Evolutionary conservation across 2,888 invertebrate species (phyloP), one percentile per base, ranked within the genome.

Genomic region (Drosophila anomalata): DNA sequence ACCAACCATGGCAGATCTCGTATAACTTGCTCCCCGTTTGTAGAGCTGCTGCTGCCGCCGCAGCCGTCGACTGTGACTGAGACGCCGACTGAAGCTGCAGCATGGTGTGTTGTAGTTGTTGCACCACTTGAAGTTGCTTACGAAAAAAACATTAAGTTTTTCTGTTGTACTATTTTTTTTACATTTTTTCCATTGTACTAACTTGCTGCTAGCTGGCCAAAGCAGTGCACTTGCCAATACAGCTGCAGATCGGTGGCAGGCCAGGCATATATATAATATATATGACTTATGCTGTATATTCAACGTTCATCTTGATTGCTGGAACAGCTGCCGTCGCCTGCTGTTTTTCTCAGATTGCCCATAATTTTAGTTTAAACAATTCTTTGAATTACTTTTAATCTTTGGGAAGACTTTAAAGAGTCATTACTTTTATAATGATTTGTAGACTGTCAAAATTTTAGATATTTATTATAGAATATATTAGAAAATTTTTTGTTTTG

Each of bases 291-390:
- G 56, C 46, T 56, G 24, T 68, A 54, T 67, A 65, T 59, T 56
- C 65, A 53, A 68, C 57, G 65, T 81, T 78, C 77, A 87, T 87
- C 85, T 87, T 74, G 87, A 82, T 82, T 84, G 82, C 77, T 60
- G 61, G 73, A 80, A 74, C 81, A 78, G 80, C 80, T 76, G 73
- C 67, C 36, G 59, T 44, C 36, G 76, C 66, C 79, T 70, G 74
- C 61, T 72, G 65, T 67, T 56, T 56, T 60, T 48, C 39, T 56
- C 68, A 57, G 73, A 66, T 70, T 77, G 36, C 14, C 39, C 41
- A 54, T 26, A 33, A 36, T 74, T 74, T 65, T 39, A 46, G 54
- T 14, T 67, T 66, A 53, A 76, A 66, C 46, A 71, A 66, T 62
- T 60, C 61, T 42, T 5, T 29, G 41, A 62, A 60, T 26, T 14